Conservation (phyloP, 2,888 invertebrate genomes). For the Tipula helvola region DNA sequence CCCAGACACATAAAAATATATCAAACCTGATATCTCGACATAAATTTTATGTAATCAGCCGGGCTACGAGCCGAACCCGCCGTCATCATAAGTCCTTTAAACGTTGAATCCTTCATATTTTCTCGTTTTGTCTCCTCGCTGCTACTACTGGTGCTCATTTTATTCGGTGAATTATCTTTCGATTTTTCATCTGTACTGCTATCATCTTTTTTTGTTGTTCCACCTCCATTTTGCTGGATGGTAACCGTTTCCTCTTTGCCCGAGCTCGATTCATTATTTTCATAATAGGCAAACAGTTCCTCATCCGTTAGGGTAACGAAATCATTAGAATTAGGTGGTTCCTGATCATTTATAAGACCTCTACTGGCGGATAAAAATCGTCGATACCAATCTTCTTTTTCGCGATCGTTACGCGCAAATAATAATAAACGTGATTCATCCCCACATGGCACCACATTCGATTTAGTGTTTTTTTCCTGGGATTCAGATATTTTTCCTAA, state of each 20-base stretch:
- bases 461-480: constrained; percentile 16
- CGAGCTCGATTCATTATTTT: background rate
- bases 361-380: constrained; percentile 30
- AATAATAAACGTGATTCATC: constrained; percentile 31
- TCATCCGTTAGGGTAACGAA: constrained; percentile 26
- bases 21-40: constrained; percentile 32
- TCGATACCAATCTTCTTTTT: constrained; percentile 36
- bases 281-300: constrained; percentile 18
- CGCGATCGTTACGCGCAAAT: constrained; percentile 31
- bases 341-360: constrained; percentile 28
- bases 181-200: background rate
- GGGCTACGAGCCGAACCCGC: constrained; percentile 30
- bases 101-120: constrained; percentile 16
- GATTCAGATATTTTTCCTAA: constrained; percentile 26
- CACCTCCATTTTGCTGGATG: background rate
- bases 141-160: background rate
- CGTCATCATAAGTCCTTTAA: constrained; percentile 30
- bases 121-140: background rate
- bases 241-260: background rate
- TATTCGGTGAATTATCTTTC: background rate
- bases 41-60: constrained; percentile 30
- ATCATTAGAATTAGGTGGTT: constrained; percentile 26
- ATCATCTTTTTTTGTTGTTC: background rate
- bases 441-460: constrained; percentile 29
- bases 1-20: background rate